Conservation (phyloP, 1,140 invertebrate species). For the Eueides isabella region DNA sequence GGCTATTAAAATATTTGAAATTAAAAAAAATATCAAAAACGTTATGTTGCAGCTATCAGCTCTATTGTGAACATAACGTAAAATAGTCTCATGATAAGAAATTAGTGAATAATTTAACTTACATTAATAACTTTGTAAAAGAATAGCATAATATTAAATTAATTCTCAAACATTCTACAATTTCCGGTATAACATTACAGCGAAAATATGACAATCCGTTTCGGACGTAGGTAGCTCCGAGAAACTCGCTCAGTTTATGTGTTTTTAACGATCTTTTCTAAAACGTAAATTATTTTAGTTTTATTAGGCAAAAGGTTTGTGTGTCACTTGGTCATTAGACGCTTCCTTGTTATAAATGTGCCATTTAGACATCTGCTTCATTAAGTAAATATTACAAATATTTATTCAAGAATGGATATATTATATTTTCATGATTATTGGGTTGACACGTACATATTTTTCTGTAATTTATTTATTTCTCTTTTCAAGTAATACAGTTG, state of each 20-base stretch:
- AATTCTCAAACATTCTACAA: not conserved
- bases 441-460: too few relatives aligned
- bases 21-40: too few relatives aligned
- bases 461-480: too few relatives aligned
- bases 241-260: constrained; percentile 22
- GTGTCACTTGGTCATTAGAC: constrained; percentile 37
- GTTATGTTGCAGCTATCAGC: too few relatives aligned
- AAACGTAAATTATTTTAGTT: constrained; percentile 33
- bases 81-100: not conserved
- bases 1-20: too few relatives aligned
- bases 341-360: constrained; percentile 19
- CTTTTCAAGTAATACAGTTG: too few relatives aligned
- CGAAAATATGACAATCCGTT: constrained; percentile 11
- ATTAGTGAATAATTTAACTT: not conserved
- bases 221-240: not conserved
- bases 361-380: not conserved
- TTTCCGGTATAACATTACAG: not conserved
- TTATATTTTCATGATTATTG: not conserved
- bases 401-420: too few relatives aligned
- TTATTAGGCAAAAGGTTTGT: constrained; percentile 38
- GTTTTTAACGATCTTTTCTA: constrained; percentile 32
- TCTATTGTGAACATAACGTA: not conserved
- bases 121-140: not conserved
- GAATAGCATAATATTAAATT: not conserved
- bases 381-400: not conserved